Evolutionary conservation across 2,888 invertebrate species (phyloP), one percentile per base, ranked within the genome.

Genomic region (Drosophila demipolita): DNA sequence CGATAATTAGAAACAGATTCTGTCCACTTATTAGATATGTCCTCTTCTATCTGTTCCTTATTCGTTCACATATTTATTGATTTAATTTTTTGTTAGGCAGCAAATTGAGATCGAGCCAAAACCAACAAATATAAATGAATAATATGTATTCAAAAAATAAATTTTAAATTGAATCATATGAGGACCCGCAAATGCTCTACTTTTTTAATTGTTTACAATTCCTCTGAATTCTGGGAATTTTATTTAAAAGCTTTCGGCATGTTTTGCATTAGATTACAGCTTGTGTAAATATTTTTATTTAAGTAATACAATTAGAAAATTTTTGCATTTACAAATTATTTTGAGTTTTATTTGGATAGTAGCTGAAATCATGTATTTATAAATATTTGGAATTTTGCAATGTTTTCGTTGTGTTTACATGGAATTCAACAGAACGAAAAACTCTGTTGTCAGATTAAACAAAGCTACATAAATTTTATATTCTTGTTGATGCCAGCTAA

Each of bases 171-270:
- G 0, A 23, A 36, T 59, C 9, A 26, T n/a, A 9, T 15, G n/a
- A n/a, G 3, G 49, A 26, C 38, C 12, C 23, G 17, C 23, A 48
- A 63, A 63, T 63, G 29, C 45, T 48, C 45, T 63, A 29, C 29
- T 40, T 40, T 20, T 23, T 0, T 11, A 17, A 58, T 33, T 32
- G 3, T 11, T 17, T 23, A 12, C 17, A 33, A 15, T 2, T 23
- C 23, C 23, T 23, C 1, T 23, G 45, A n/a, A 12, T 45, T 23
- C n/a, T 7, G 17, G 4, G 2, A 20, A 33, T 32, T 32, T 45
- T 45, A 45, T 33, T 58, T 33, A 58, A 45, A 32, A 42, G 17
- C 17, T 32, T 20, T 15, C 32, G 3, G 15, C 1, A 15, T 15
- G 40, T 15, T 29, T 57, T 20, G 29, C 40, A 32, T 45, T 23